Evolutionary conservation across 1,140 invertebrate species (phyloP).

Genomic region (Drosophila chauvacae): DNA sequence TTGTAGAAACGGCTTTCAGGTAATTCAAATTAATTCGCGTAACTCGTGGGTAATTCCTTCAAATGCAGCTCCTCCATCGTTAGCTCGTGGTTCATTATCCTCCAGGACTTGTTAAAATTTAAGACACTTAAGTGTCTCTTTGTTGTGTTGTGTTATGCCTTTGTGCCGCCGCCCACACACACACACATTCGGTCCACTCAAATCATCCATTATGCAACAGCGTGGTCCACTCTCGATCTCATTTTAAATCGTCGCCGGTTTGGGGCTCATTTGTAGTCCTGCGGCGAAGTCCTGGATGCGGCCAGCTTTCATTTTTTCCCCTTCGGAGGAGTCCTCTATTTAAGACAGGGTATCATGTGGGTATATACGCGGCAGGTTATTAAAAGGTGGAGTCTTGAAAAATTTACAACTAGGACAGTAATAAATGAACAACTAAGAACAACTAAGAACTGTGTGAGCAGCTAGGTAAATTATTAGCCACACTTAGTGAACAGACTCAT

Average conservation of each 20-base stretch:
- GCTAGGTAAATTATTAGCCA: not conserved
- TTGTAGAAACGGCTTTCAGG: not conserved
- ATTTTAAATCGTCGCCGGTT: constrained; percentile 28
- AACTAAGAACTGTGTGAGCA: too few species aligned
- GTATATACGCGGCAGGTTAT: not conserved
- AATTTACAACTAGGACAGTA: too few species aligned
- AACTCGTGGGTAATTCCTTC: constrained; percentile 5
- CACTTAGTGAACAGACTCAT: not conserved
- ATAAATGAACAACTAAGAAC: not conserved
- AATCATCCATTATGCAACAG: constrained; percentile 43
- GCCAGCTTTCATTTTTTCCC: constrained; percentile 8
- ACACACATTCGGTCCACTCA: constrained; percentile 6
- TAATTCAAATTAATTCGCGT: constrained; percentile 10
- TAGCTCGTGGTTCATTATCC: constrained; percentile 24
- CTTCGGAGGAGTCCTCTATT: constrained; percentile 1
- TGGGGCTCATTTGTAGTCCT: constrained; percentile 43
- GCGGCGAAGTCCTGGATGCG: constrained; percentile 17
- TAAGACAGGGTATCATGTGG: not conserved
- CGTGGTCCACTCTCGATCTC: constrained; percentile 40
- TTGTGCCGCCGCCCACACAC: constrained; percentile 1
- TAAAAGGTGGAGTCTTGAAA: not conserved
- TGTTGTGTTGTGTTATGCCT: constrained; percentile 15
- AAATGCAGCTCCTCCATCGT: constrained; percentile 2
- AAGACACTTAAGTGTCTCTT: constrained; percentile 20
- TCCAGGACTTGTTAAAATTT: constrained; percentile 14